Percentiles rank a stretch among this genome's conserved stretches.
Evolutionary conservation across 2,113 vertebrate genomes (phyloP).

Genomic region (Nesogale talazaci): DNA sequence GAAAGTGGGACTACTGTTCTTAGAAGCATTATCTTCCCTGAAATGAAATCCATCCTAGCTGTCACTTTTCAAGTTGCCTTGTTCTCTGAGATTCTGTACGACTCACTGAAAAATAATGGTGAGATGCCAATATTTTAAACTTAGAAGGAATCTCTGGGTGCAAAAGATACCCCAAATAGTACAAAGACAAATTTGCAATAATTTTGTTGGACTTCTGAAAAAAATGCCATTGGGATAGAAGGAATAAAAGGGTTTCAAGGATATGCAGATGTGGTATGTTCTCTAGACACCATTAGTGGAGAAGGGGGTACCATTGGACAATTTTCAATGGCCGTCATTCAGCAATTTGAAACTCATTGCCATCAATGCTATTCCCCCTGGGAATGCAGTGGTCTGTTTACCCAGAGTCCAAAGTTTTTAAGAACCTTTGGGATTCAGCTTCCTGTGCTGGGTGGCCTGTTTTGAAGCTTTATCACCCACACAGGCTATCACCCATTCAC

Average conservation of each 20-base stretch:
- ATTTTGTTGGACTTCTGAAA: conserved; percentile 32
- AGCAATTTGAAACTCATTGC: not conserved
- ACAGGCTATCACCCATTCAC: not conserved
- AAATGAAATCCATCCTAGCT: conserved; percentile 6
- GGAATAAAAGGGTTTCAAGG: not conserved
- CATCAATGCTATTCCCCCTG: no score
- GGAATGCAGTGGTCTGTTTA: not conserved
- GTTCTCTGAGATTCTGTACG: conserved; percentile 3
- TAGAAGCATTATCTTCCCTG: not conserved
- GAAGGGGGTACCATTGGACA: not conserved
- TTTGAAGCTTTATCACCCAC: not conserved
- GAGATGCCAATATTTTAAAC: conserved; percentile 36
- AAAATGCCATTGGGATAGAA: not conserved
- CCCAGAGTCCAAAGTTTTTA: not conserved
- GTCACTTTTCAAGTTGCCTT: not conserved
- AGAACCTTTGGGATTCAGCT: not conserved
- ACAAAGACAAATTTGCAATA: conserved; percentile 11
- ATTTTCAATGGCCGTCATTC: not conserved
- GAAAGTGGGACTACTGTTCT: not conserved
- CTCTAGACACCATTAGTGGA: not conserved
- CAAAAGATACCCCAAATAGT: not conserved
- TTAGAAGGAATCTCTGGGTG: not conserved
- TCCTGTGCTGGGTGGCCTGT: not conserved
- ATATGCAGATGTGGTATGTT: no score
- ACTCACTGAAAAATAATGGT: not conserved